phyloP scores from a whole-genome alignment of 2,113 vertebrate species.

The Tinamus guttatus region DNA sequence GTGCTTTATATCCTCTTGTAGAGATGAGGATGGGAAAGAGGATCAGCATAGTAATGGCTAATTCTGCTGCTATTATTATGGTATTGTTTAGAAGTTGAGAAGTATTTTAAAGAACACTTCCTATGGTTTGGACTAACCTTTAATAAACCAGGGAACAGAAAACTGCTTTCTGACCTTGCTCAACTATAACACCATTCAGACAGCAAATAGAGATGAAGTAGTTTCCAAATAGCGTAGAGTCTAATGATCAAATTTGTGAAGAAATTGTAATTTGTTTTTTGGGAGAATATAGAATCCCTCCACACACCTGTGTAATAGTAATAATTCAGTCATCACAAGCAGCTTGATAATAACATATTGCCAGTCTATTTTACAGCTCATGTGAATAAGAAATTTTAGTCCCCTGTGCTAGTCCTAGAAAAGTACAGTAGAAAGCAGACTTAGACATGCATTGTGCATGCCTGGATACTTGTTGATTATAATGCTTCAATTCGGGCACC shows the following conservation, averaged over 20 bases:
- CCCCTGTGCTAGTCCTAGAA: not conserved
- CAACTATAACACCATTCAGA: not conserved
- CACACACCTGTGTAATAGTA: not conserved
- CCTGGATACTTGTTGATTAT: not conserved
- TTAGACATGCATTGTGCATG: not conserved
- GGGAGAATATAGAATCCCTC: not conserved
- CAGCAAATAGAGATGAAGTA: not conserved
- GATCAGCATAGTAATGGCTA: not conserved
- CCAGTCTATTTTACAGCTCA: not conserved
- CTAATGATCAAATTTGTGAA: not conserved
- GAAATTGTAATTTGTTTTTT: not conserved
- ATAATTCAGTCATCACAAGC: not conserved
- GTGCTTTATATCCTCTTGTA: not conserved
- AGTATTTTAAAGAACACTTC: not conserved
- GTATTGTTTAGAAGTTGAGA: not conserved
- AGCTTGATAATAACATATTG: not conserved
- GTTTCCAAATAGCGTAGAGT: not conserved
- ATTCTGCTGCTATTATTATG: not conserved
- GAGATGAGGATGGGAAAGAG: not conserved
- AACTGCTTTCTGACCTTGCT: not conserved
- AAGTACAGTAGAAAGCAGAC: not conserved
- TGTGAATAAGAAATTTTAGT: not conserved
- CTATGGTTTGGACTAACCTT: not conserved
- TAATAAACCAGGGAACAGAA: not conserved
- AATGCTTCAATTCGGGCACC: not conserved